Base-by-base conservation (phyloP, 2,888 invertebrate genomes). In the Timandra comae region DNA sequence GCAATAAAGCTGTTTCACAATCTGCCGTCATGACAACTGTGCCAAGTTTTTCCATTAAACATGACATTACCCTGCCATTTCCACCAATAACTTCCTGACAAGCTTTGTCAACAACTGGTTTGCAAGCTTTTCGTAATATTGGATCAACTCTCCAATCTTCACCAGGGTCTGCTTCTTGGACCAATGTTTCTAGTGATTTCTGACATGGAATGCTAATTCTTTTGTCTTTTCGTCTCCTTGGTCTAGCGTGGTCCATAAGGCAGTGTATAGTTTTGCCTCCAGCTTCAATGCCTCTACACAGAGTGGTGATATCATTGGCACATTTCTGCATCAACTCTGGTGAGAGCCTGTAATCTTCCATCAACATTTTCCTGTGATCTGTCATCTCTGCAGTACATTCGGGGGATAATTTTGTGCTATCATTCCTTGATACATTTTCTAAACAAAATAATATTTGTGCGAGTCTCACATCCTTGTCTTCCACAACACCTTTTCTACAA, bases 91-190 rank as follows among this genome's bases (percentile, higher is more conserved):
- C 76, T 57, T 93, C 91, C 43, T 88, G 87, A 58, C 96, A 96
- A 2, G 91, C 91, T 19, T 88, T 79, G 63, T 93, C 91, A 0
- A 96, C 96, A 4, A 97, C 95, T 1, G 92, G 89, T 54, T 92
- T 91, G 65, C 98, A 98, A 1, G 95, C 93, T 64, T 93, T 91
- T 29, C 93, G 89, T 30, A 98, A 78, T 23, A 96, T 91, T 0
- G 96, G 96, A 81, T 99, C 99, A 0, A 98, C 95, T 52, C 95
- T 89, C 94, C 97, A 97, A 77, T 98, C 96, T 76, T 96, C 95
- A 1, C 94, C 98, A n/a, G 92, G 93, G 74, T 99, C 97, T 3
- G 95, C 91, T 56, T 95, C 92, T 76, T 93, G 93, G 2, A 98
- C 86, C 25, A 98, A 77, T 21, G 87, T 82, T 74, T 96, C 94